phyloP scores from a whole-genome alignment of 2,113 vertebrate species.

The Zootoca vivipara region DNA sequence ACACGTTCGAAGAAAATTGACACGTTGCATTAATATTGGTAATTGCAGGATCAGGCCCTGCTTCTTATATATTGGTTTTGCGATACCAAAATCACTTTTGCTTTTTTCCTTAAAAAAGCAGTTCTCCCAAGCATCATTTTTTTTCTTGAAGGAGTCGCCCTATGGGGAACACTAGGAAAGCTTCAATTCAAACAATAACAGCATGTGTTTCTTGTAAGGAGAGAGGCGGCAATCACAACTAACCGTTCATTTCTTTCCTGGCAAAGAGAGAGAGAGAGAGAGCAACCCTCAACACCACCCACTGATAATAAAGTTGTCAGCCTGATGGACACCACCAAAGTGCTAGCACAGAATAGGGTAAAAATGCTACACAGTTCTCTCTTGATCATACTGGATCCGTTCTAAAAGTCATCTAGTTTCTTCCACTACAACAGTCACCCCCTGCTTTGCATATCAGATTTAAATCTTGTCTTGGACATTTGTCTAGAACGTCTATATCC shows the following conservation, averaged over 20 bases:
- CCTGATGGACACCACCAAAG: neutral
- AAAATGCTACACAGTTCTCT: neutral
- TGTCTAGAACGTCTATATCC: neutral
- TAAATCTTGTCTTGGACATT: neutral
- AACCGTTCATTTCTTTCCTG: constrained; percentile 2
- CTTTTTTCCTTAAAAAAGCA: neutral
- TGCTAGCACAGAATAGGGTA: neutral
- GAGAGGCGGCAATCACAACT: neutral
- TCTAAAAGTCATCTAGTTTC: neutral
- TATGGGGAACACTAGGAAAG: neutral
- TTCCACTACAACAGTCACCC: neutral
- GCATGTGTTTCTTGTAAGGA: neutral
- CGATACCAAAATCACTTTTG: neutral
- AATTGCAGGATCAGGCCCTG: neutral
- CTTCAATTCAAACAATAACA: neutral
- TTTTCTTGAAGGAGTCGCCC: neutral
- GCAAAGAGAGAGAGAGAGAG: neutral
- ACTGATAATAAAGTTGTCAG: neutral
- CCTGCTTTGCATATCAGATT: neutral
- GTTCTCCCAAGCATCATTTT: neutral
- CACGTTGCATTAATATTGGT: too few species aligned
- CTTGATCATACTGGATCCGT: neutral
- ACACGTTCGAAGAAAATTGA: neutral
- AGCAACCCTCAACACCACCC: neutral
- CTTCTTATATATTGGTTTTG: neutral